These are phyloP conservation scores for Atherinosoma microstoma DNA, from an alignment of 2,797 vertebrate species.

Conservation along the genomic window DNA sequence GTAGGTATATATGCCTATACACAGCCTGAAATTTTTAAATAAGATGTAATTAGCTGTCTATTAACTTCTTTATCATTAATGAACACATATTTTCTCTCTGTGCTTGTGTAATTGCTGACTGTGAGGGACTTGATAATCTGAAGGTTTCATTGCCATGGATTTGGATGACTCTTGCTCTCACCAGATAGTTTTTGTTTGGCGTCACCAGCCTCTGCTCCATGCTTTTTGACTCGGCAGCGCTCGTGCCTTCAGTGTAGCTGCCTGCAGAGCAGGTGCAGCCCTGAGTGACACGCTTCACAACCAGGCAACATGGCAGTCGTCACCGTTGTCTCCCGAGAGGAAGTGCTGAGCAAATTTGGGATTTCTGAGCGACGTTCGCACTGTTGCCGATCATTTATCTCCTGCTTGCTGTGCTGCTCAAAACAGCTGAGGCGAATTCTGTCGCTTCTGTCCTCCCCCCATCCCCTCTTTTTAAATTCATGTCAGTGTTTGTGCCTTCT, in stretches of 20 bases:
- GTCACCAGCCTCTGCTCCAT: not conserved
- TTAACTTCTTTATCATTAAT: not conserved
- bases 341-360: constrained; percentile 7
- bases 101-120: not conserved
- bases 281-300: constrained; percentile 46
- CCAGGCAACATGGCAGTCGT: constrained; percentile 56
- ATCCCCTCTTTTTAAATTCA: constrained; percentile 23
- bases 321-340: constrained; percentile 25
- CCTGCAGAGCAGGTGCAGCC: constrained; percentile 60
- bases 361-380: constrained; percentile 22
- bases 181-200: not conserved
- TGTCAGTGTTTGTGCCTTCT: constrained; percentile 55
- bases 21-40: not conserved
- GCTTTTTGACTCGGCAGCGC: constrained; percentile 42
- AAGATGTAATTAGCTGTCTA: not conserved
- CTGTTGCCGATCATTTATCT: constrained; percentile 8
- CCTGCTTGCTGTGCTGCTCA: constrained; percentile 7
- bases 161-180: not conserved
- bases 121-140: not conserved
- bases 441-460: constrained; percentile 12
- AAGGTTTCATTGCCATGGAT: not conserved
- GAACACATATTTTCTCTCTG: not conserved
- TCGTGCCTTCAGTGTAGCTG: constrained; percentile 34
- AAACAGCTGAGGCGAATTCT: constrained; percentile 46
- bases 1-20: not conserved